These are phyloP conservation scores for Trichomycterus rosablanca DNA, from an alignment of 2,113 vertebrate genomes.

Conservation along the genomic window DNA sequence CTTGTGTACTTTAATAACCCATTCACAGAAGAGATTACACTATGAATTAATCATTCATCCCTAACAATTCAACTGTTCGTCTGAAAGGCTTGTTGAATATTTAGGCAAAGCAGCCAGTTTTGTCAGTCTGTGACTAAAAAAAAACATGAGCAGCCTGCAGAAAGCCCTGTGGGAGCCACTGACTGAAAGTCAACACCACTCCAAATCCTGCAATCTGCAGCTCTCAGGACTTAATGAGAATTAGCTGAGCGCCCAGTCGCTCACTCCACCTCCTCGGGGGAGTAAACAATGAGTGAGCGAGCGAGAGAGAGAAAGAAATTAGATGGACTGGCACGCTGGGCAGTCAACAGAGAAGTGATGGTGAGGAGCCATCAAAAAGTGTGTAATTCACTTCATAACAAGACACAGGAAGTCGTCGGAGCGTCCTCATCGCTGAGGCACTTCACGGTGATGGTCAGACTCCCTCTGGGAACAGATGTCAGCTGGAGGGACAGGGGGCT, in stretches of 20 bases:
- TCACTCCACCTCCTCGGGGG: constrained; percentile 14
- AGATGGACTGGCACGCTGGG: constrained; percentile 5
- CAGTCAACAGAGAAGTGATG: constrained; percentile 5
- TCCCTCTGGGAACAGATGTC: constrained; percentile 4
- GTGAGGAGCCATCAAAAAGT: constrained; percentile 10
- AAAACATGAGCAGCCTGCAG: constrained; percentile 10
- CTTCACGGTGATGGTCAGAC: neutral
- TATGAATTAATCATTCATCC: constrained; percentile 22
- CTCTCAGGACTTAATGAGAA: constrained; percentile 29
- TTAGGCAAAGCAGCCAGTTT: constrained; percentile 4
- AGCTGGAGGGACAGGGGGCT: constrained; percentile 6
- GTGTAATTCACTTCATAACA: constrained; percentile 6
- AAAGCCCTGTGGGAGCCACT: constrained; percentile 19
- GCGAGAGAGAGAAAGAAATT: constrained; percentile 11
- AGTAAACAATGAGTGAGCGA: neutral
- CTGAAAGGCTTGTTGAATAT: neutral
- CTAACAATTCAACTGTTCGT: constrained; percentile 7
- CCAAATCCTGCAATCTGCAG: constrained; percentile 12
- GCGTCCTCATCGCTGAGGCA: constrained; percentile 1
- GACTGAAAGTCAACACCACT: constrained; percentile 22
- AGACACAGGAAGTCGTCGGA: constrained; percentile 1
- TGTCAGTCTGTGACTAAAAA: neutral
- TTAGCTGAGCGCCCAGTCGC: constrained; percentile 25
- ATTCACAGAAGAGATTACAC: neutral
- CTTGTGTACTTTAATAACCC: neutral